Evolutionary conservation across 2,888 invertebrate genomes (phyloP).

Genomic region (Watsonalla binaria): DNA sequence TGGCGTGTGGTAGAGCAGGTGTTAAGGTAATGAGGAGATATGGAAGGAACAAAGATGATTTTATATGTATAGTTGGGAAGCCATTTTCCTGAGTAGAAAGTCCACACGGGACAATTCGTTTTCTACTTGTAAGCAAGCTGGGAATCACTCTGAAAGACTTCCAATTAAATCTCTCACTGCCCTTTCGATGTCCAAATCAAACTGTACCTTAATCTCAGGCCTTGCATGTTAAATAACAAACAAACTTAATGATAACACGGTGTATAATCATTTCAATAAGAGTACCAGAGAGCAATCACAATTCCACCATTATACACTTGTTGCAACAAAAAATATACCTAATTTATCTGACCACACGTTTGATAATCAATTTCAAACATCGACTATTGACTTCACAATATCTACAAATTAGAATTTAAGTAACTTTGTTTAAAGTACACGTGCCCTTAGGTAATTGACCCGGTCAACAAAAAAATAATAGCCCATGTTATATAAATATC

Average conservation of each 20-base stretch:
- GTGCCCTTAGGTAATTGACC: conserved; percentile 42
- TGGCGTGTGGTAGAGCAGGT: conserved; percentile 10
- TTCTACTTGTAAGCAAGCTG: too few relatives aligned
- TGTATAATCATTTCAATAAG: conserved; percentile 1
- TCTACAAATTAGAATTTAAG: conserved; percentile 17
- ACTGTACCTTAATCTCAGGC: too few relatives aligned
- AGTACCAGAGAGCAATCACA: background rate
- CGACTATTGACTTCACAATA: conserved; percentile 20
- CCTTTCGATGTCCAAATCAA: too few relatives aligned
- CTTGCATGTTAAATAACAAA: background rate
- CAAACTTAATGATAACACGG: conserved; percentile 15
- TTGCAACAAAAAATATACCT: background rate
- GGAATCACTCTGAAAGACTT: too few relatives aligned
- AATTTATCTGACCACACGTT: background rate
- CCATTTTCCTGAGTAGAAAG: too few relatives aligned
- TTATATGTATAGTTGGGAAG: too few relatives aligned
- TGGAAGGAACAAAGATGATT: too few relatives aligned
- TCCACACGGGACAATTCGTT: too few relatives aligned
- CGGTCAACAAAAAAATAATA: conserved; percentile 15
- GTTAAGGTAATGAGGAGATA: background rate
- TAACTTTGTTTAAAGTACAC: conserved; percentile 25
- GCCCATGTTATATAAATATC: background rate
- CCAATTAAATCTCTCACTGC: too few relatives aligned
- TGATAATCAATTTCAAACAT: conserved; percentile 2
- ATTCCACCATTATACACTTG: background rate